Evolutionary conservation across 2,113 vertebrate genomes (phyloP).

Genomic region (Natator depressus): DNA sequence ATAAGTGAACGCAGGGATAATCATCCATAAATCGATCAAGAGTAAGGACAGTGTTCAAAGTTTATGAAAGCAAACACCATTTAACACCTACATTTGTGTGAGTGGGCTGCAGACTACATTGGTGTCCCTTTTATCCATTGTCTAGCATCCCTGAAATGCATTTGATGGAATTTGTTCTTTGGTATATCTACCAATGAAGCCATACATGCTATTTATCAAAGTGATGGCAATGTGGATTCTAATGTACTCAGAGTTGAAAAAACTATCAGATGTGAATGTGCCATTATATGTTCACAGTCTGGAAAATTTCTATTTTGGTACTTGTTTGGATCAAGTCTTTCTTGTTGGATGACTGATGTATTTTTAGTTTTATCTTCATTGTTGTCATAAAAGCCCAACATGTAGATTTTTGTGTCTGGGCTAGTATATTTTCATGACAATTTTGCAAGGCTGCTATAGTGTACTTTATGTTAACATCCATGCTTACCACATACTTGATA

Average conservation of each 20-base stretch:
- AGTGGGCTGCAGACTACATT: background rate
- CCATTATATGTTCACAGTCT: too few relatives aligned
- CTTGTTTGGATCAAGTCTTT: too few relatives aligned
- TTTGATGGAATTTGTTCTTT: accelerated
- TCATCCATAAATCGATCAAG: background rate
- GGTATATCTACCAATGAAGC: background rate
- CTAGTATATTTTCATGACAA: background rate
- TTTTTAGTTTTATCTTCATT: background rate
- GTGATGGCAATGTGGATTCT: background rate
- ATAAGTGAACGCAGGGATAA: background rate
- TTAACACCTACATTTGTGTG: background rate
- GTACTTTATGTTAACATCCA: slow-evolving; percentile 19
- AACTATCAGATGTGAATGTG: too few relatives aligned
- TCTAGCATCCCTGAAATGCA: background rate
- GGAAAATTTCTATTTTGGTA: too few relatives aligned
- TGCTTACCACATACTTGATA: slow-evolving; percentile 53
- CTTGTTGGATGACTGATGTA: too few relatives aligned
- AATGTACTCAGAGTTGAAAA: background rate
- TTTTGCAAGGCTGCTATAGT: background rate
- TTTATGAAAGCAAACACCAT: background rate
- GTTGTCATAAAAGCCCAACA: background rate
- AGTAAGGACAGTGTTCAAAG: background rate
- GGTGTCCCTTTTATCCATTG: background rate
- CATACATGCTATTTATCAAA: background rate
- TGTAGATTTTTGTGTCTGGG: background rate